Percentiles rank a stretch among this genome's conserved stretches.
phyloP scores from a whole-genome alignment of 2,888 invertebrate genomes.

The Geotrupes spiniger region DNA sequence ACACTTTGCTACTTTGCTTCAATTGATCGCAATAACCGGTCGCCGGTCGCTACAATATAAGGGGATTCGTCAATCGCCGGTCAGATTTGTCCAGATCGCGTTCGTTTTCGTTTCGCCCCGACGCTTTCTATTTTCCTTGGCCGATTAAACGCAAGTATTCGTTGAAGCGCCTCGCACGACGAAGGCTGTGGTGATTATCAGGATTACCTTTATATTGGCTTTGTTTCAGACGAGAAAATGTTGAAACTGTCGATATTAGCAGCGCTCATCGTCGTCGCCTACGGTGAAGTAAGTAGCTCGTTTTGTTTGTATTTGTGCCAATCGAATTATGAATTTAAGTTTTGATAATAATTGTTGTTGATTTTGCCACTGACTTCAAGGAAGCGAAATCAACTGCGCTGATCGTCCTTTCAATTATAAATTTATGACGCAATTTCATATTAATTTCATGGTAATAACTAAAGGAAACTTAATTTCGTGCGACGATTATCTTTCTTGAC shows the following conservation, averaged over 20 bases:
- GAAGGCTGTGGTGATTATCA: neutral
- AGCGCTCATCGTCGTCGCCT: slow-evolving; percentile 19
- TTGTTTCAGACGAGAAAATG: slow-evolving; percentile 10
- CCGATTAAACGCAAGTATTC: slow-evolving; percentile 5
- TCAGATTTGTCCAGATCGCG: neutral
- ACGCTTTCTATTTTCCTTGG: slow-evolving; percentile 18
- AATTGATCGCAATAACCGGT: slow-evolving; percentile 5
- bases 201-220: neutral
- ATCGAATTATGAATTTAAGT: too few species aligned
- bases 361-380: too few species aligned
- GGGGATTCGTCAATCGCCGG: neutral
- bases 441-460: too few species aligned
- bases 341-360: too few species aligned
- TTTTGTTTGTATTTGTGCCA: too few species aligned
- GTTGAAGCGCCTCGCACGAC: neutral
- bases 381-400: neutral
- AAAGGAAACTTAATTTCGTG: too few species aligned
- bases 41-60: slow-evolving; percentile 1
- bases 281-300: slow-evolving; percentile 30
- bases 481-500: too few species aligned
- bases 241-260: slow-evolving; percentile 25
- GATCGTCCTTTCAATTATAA: slow-evolving; percentile 2
- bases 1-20: too few species aligned
- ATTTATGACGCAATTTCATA: too few species aligned
- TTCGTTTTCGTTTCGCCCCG: neutral